Evolutionary conservation across 2,113 vertebrate genomes (phyloP).

Genomic region (Passer montanus): DNA sequence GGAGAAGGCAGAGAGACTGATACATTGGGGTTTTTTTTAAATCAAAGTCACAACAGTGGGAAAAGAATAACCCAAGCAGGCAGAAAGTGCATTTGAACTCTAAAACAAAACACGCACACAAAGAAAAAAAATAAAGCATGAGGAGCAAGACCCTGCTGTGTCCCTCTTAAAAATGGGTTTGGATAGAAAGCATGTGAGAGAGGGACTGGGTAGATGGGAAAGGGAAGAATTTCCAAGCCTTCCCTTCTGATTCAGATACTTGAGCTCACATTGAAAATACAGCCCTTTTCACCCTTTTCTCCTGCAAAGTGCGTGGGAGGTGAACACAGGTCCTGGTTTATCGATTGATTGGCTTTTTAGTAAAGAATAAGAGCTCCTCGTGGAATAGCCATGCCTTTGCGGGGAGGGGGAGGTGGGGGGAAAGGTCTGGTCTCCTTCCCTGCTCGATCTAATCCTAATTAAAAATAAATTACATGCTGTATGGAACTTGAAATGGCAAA

Average conservation of each 20-base stretch:
- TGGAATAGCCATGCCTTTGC: slow-evolving; percentile 48
- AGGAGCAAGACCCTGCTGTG: not conserved
- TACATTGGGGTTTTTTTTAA: not conserved
- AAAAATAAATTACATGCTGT: slow-evolving; percentile 83
- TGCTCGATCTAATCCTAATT: slow-evolving; percentile 80
- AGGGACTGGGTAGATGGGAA: not conserved
- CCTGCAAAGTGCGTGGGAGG: not conserved
- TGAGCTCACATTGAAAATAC: not conserved
- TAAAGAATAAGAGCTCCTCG: slow-evolving; percentile 41
- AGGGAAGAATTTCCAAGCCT: not conserved
- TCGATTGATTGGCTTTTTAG: slow-evolving; percentile 2
- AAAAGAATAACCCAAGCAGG: not conserved
- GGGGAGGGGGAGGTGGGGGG: not conserved
- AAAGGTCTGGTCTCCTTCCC: slow-evolving; percentile 59
- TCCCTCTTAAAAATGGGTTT: not conserved
- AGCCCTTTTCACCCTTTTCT: not conserved
- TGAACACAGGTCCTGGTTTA: not conserved
- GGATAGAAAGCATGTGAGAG: not conserved
- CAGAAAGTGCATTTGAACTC: not conserved
- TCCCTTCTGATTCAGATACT: not conserved
- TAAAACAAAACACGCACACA: not conserved
- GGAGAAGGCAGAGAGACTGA: not conserved
- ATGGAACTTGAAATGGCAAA: slow-evolving; percentile 75
- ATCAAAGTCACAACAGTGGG: not conserved
- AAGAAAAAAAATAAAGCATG: not conserved